Evolutionary conservation across 2,888 invertebrate species (phyloP).

Genomic region (Caenorhabditis sulstoni): DNA sequence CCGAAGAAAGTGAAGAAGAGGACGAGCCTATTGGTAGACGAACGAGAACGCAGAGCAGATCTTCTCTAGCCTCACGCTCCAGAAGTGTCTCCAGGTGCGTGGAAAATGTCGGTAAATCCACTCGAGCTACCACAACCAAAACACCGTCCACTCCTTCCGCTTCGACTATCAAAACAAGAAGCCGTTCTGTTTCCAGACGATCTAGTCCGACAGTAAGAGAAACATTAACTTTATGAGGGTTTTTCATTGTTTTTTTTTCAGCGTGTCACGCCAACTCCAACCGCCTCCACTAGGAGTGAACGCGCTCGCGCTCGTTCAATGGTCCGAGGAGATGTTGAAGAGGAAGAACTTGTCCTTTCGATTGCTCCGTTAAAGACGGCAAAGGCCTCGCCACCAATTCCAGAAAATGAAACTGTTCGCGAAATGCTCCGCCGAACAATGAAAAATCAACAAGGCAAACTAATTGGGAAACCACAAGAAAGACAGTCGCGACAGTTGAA

Average conservation of each 20-base stretch:
- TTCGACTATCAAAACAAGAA: neutral
- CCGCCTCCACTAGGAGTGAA: neutral
- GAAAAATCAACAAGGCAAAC: neutral
- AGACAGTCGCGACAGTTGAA: neutral
- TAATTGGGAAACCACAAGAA: neutral
- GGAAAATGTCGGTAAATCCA: neutral
- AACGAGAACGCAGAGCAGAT: neutral
- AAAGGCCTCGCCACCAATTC: neutral
- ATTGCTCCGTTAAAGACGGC: neutral
- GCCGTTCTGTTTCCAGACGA: too few relatives aligned
- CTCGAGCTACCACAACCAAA: neutral
- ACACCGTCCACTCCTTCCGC: neutral
- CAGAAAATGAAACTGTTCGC: neutral
- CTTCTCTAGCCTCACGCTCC: neutral
- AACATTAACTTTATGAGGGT: too few relatives aligned
- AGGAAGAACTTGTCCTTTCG: neutral
- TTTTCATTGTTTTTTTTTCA: neutral
- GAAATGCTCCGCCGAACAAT: neutral
- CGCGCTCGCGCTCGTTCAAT: conserved; percentile 3
- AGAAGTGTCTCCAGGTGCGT: neutral
- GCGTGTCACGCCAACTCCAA: neutral
- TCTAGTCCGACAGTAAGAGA: too few relatives aligned
- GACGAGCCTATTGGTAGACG: neutral
- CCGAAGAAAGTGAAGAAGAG: neutral
- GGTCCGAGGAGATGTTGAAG: neutral